Percentiles rank a stretch among this genome's conserved stretches.
These are phyloP conservation scores for Saguinus midas DNA, from an alignment of 2,113 vertebrate genomes.

Conservation along the genomic window DNA sequence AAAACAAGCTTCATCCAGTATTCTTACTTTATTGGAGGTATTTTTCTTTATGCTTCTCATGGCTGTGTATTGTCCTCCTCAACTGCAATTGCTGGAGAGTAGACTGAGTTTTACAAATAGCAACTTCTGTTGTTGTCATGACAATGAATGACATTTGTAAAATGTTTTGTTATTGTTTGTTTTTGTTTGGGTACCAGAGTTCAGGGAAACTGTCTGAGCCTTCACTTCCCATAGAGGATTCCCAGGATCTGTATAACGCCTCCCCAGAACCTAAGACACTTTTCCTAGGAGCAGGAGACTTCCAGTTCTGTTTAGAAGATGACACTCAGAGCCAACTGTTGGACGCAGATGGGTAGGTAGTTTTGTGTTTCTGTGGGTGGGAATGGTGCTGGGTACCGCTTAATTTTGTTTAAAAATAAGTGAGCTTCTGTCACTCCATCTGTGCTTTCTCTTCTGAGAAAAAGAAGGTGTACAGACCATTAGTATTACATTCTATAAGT, in stretches of 20 bases:
- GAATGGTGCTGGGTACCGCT: slow-evolving; percentile 70
- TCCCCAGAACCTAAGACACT: slow-evolving; percentile 91
- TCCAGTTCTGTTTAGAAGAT: slow-evolving; percentile 95
- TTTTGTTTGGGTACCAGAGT: slow-evolving; percentile 87
- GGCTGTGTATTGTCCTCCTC: slow-evolving; percentile 61
- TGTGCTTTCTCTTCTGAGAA: slow-evolving; percentile 77
- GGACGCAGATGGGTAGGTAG: slow-evolving; percentile 95
- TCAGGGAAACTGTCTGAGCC: slow-evolving; percentile 97
- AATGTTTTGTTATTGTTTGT: slow-evolving; percentile 77
- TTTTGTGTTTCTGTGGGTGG: slow-evolving; percentile 74
- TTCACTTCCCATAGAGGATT: slow-evolving; percentile 97
- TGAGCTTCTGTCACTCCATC: slow-evolving; percentile 77
- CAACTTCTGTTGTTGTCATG: slow-evolving; percentile 78
- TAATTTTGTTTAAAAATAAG: slow-evolving; percentile 80
- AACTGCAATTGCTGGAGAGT: slow-evolving; percentile 51
- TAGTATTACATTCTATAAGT: slow-evolving; percentile 61
- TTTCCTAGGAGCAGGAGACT: slow-evolving; percentile 86
- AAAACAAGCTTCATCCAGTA: slow-evolving; percentile 40
- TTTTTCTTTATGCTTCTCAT: slow-evolving; percentile 45
- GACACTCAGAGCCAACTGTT: slow-evolving; percentile 97
- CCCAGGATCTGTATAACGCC: slow-evolving; percentile 95
- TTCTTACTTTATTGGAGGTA: slow-evolving; percentile 21
- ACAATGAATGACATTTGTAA: slow-evolving; percentile 70
- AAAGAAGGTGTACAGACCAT: slow-evolving; percentile 68
- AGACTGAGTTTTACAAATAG: slow-evolving; percentile 52